Base-by-base conservation (phyloP, 2,113 vertebrate genomes). In the Hydrochoerus hydrochaeris region DNA sequence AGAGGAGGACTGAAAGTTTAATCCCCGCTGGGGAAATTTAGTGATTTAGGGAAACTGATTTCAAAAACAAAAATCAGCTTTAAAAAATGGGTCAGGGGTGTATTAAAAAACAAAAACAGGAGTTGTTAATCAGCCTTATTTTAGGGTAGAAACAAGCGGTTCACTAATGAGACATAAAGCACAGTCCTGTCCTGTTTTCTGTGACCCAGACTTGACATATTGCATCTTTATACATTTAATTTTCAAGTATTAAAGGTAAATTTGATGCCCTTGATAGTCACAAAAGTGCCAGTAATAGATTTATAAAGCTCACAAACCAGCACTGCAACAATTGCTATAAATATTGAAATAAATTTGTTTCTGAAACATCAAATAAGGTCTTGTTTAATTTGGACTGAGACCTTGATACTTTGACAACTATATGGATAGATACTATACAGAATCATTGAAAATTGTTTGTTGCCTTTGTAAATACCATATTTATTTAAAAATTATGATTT, bases 131-230 rank as follows among this genome's bases (percentile, higher is more conserved):
- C 0, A 11, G 7, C 3, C 12, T 32, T 11, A 32, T 11, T 26
- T 77, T 57, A 65, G 7, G 7, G 6, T 62, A 17, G 41, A 77
- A 90, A 46, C 13, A 41, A 3, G 19, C 44, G 17, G n/a, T n/a
- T 44, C 13, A 49, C 7, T 0, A 1, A 1, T 77, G 24, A 38
- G 46, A 3, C 30, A 52, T 58, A 28, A 46, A 12, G 0, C 1
- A 49, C 22, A 32, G 1, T 17, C 10, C 6, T 17, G 3, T 46
- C 26, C 14, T 67, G 10, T 12, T 83, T 16, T 62, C 19, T 8
- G n/a, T 20, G 82, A 49, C 7, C 60, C 8, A 10, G 30, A 5
- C 9, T 41, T 46, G 4, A 4, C 7, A 38, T 28, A 32, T 11
- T 77, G 16, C 3, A 85, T 30, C 16, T 90, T 85, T 16, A 67